Evolutionary conservation across 2,113 vertebrate genomes (phyloP).

Genomic region (Leucosticte australis): DNA sequence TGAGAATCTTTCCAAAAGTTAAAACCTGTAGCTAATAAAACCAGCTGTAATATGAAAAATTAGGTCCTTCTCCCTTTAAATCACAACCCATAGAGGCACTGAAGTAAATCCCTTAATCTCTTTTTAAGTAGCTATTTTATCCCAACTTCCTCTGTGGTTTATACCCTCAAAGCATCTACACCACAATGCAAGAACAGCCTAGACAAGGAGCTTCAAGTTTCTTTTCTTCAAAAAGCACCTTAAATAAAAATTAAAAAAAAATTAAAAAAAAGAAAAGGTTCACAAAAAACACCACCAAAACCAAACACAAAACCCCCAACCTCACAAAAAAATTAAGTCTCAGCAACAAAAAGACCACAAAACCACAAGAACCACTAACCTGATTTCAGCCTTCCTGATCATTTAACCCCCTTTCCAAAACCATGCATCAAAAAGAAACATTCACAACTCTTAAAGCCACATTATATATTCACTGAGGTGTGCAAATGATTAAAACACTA

Average conservation of each 20-base stretch:
- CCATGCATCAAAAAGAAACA: background rate
- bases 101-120: slow-evolving; percentile 63
- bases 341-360: background rate
- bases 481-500: background rate
- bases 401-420: background rate
- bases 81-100: slow-evolving; percentile 38
- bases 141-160: slow-evolving; percentile 65
- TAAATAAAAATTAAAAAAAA: background rate
- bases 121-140: slow-evolving; percentile 67
- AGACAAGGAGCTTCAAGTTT: background rate
- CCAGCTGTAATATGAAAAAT: slow-evolving; percentile 27
- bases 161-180: slow-evolving; percentile 49
- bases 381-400: background rate
- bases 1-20: slow-evolving; percentile 24
- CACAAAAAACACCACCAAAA: background rate
- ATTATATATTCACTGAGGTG: background rate
- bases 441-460: background rate
- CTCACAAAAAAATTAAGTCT: background rate
- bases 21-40: slow-evolving; percentile 49
- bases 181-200: slow-evolving; percentile 37
- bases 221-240: background rate
- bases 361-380: background rate
- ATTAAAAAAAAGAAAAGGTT: background rate
- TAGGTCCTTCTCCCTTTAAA: slow-evolving; percentile 53
- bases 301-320: background rate